These are phyloP conservation scores for Poeciliopsis turneri DNA, from an alignment of 2,797 vertebrate genomes.

Conservation along the genomic window DNA sequence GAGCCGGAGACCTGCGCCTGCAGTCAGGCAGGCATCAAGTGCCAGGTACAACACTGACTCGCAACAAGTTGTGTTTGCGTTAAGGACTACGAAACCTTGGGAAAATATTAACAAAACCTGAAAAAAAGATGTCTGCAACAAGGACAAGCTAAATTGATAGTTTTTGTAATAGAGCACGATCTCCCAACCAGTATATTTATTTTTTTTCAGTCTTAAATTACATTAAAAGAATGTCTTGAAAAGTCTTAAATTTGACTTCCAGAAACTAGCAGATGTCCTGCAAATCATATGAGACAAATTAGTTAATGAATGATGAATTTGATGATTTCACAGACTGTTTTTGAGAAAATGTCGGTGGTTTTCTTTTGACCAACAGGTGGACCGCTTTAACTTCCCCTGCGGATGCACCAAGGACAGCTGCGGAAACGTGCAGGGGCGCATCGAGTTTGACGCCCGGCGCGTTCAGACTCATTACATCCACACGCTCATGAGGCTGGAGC, in stretches of 20 bases:
- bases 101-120: neutral
- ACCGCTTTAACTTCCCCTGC: conserved; percentile 91
- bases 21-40: conserved; percentile 91
- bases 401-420: conserved; percentile 90
- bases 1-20: conserved; percentile 92
- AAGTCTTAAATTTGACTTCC: neutral
- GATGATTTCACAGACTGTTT: neutral
- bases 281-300: neutral
- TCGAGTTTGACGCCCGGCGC: conserved; percentile 87
- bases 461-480: conserved; percentile 93
- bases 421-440: conserved; percentile 86
- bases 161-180: no score
- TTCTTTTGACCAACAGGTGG: conserved; percentile 80
- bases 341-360: no score
- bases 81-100: neutral
- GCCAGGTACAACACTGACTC: conserved; percentile 84
- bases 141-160: no score
- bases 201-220: no score
- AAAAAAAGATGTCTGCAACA: no score
- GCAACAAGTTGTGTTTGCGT: neutral
- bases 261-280: neutral
- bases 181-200: no score
- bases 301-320: neutral
- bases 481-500: conserved; percentile 89
- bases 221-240: neutral